Percentiles rank a stretch among this genome's conserved stretches.
Evolutionary conservation across 2,113 vertebrate species (phyloP).

Genomic region (Aythya baeri): DNA sequence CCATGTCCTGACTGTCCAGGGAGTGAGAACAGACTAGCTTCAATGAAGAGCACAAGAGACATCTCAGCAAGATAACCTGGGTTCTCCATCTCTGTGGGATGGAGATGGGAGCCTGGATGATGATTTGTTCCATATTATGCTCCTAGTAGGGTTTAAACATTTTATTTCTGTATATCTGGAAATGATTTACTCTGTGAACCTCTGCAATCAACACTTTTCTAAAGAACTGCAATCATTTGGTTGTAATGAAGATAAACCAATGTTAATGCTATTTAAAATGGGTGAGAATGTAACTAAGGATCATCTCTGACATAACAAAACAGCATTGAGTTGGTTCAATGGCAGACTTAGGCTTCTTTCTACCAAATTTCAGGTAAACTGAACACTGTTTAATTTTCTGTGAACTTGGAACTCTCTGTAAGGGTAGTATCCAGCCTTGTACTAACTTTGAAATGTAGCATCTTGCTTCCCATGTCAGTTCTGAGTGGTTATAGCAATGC

Average conservation of each 20-base stretch:
- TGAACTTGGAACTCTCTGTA: not conserved
- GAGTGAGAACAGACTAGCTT: not conserved
- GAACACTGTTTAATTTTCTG: not conserved
- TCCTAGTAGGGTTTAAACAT: not conserved
- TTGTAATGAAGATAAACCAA: not conserved
- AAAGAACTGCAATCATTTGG: not conserved
- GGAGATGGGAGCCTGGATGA: not conserved
- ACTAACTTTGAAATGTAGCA: not conserved
- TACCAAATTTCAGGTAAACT: not conserved
- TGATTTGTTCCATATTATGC: not conserved
- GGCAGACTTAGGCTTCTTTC: not conserved
- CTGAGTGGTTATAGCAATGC: not conserved
- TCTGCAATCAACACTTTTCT: not conserved
- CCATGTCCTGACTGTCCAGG: not conserved
- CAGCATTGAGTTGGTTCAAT: not conserved
- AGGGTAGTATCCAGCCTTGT: not conserved
- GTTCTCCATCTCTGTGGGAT: not conserved
- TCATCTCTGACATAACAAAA: not conserved
- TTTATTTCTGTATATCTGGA: not conserved
- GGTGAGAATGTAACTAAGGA: not conserved
- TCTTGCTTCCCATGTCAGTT: not conserved
- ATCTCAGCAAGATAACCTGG: not conserved
- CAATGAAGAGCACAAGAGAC: not conserved
- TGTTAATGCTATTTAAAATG: not conserved
- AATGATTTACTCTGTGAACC: not conserved